These are phyloP conservation scores for Mythimna albipuncta DNA, from an alignment of 2,888 invertebrate genomes.

Conservation along the genomic window DNA sequence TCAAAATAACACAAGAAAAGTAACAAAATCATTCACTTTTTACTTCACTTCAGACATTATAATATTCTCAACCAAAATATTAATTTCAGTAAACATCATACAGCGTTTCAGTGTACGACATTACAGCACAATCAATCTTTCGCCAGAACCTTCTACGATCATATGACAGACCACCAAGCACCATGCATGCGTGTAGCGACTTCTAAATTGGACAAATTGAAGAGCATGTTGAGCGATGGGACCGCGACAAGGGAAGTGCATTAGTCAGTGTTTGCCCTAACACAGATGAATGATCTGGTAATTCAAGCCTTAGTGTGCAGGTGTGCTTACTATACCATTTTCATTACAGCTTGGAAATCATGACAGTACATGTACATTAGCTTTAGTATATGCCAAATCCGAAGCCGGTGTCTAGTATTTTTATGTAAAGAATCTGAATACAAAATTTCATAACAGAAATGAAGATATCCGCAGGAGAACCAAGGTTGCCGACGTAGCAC, in stretches of 20 bases:
- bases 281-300: conserved; percentile 57
- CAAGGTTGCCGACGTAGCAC: too few species aligned
- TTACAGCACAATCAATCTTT: conserved; percentile 43
- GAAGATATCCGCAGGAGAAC: too few species aligned
- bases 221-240: conserved; percentile 64
- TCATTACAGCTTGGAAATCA: neutral
- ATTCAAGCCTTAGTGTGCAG: conserved; percentile 28
- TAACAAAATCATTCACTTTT: too few species aligned
- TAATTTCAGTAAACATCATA: neutral
- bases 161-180: conserved; percentile 40
- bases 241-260: conserved; percentile 65
- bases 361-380: too few species aligned
- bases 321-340: conserved; percentile 8
- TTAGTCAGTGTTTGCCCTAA: conserved; percentile 64
- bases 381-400: too few species aligned
- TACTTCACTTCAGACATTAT: too few species aligned
- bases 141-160: conserved; percentile 44
- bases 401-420: too few species aligned
- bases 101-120: neutral
- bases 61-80: neutral
- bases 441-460: too few species aligned
- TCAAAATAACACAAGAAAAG: too few species aligned
- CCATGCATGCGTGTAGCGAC: conserved; percentile 39
- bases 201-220: conserved; percentile 57
- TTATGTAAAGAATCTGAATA: too few species aligned